Evolutionary conservation across 2,888 invertebrate species (phyloP), one percentile per base, ranked within the genome.

Genomic region (Leptinotarsa juncta): DNA sequence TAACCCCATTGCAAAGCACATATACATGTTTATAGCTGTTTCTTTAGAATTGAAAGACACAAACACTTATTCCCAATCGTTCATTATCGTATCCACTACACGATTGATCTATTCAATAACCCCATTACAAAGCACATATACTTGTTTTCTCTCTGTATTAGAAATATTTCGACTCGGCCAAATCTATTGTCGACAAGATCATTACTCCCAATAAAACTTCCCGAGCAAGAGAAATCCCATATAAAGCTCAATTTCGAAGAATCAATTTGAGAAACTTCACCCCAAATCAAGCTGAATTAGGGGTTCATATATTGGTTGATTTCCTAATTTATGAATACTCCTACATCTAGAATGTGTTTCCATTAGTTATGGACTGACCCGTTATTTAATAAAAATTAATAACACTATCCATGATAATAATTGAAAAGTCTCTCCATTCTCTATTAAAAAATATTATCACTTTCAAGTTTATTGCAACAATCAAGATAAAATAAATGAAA

Each of bases 161-260:
- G 57, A 15, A 14, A 14, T 57, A 57, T 57, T 62, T 26, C 62
- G 7, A 62, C n/a, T 62, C 7, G 14, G 66, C 50, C 42, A 70
- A 74, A 72, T 53, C 69, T 69, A 72, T 76, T 72, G 69, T 74
- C 76, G 72, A 77, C 62, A 75, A 76, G 67, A 81, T 81, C 79
- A 81, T 82, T 81, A 80, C 77, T 81, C 72, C 79, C 80, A 81
- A 79, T 81, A 80, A 77, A 79, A 80, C 72, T 81, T 81, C 71
- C 67, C 78, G 71, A 72, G 76, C 75, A 74, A 42, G 71, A 75
- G 72, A 82, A 81, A 82, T 82, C 80, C 81, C 74, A 74, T 79
- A 75, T 74, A 74, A 72, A 77, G 78, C 80, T 75, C 82, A 79
- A 78, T 81, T 78, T 78, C 77, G 70, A 71, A 65, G 77, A 77